These are phyloP conservation scores for Caloenas nicobarica DNA, from an alignment of 2,113 vertebrate genomes.

Conservation along the genomic window DNA sequence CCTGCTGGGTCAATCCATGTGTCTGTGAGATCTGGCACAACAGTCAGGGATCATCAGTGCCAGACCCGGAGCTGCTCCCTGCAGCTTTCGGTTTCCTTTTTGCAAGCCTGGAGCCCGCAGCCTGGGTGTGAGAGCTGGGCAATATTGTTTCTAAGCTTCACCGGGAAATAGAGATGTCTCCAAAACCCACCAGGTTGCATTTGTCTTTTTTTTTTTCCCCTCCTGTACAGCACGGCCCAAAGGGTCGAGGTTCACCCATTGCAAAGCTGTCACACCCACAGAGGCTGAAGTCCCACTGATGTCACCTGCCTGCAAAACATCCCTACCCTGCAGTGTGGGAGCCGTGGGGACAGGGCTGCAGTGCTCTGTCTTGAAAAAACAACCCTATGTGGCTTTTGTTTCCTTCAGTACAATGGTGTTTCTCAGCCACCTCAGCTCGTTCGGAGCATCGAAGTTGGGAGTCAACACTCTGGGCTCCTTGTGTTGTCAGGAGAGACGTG, in stretches of 20 bases:
- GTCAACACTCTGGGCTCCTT: no score
- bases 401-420: no score
- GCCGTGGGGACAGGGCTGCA: no score
- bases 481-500: no score
- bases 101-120: neutral
- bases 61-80: accelerated
- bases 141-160: accelerated
- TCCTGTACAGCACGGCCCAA: neutral
- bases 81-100: neutral
- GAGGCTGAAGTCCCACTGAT: neutral
- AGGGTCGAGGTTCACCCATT: accelerated
- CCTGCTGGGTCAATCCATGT: accelerated
- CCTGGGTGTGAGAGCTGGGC: accelerated
- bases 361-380: no score
- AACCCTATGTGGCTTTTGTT: no score
- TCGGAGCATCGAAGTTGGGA: no score
- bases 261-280: neutral
- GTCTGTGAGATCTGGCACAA: no score
- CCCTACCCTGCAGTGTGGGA: neutral
- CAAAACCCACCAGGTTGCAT: neutral
- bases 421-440: no score
- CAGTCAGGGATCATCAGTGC: neutral
- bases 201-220: neutral
- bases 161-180: neutral
- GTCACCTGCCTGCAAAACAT: neutral